Base-by-base conservation (phyloP, 2,113 vertebrate species). In the Larimichthys polyactis region DNA sequence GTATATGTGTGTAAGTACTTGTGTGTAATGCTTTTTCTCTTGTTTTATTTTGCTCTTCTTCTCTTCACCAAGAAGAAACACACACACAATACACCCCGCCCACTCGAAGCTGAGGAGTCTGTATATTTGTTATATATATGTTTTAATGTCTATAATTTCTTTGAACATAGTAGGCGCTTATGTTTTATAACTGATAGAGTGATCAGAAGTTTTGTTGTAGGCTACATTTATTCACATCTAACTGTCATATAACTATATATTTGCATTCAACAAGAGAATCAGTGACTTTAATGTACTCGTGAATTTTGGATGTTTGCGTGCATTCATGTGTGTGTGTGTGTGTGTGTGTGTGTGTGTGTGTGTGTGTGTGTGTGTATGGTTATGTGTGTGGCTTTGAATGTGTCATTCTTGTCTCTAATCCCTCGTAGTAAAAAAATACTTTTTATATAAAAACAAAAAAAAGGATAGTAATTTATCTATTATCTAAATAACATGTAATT, bases 401-500 rank as follows among this genome's bases (percentile, higher is more conserved):
- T 81, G 54, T 69, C 62, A 55, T 81, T 83, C 68, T 71, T 79
- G 80, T 91, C 82, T 90, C 70, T 88, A 84, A 91, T 84, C 63
- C 68, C 75, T 81, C 70, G 71, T 94, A 92, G 91, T 80, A 82
- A 82, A 69, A 69, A 84, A 69, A 84, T 43, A 75, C 64, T 72
- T 91, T 93, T 93, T 94, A 89, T 93, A 92, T 83, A 89, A 87
- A 90, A 88, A 85, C 32, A 65, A 71, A 85, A 79, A 44, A 88
- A 89, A 82, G 64, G 76, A 93, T 94, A 93, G 90, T 93, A 93
- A 95, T 95, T 95, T 95, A 95, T 95, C 91, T 93, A 86, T 94
- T 91, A 93, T 92, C 83, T 86, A 83, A 95, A 94, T 66, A 88
- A 89, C 89, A 78, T 89, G 85, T 95, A 95, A 95, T 95, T 95